Base-by-base conservation (phyloP, 2,888 invertebrate genomes). In the Cremastinae sp. region DNA sequence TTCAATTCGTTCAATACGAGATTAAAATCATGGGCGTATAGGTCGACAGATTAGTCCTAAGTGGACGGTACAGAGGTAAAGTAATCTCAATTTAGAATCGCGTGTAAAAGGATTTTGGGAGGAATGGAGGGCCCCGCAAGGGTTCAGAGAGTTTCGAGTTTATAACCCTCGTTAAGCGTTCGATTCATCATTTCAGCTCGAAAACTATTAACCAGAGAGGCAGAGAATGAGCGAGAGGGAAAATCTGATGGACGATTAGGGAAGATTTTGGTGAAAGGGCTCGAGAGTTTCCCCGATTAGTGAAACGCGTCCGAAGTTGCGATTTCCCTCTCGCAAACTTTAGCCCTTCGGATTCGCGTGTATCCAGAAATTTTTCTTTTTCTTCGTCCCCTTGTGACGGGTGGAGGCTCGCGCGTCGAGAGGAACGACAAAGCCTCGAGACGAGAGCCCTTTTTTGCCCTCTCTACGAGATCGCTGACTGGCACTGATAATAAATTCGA, bases 121-220 rank as follows among this genome's bases (percentile, higher is more conserved):
- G 28, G 55, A 22, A 28, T 5, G 28, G 5, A 5, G 28, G 28
- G 55, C 43, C 28, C 28, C 2, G 28, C 5, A 5, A 28, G 28
- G 28, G 28, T 28, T 28, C 28, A 28, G 28, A 28, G 28, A 28
- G 28, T 28, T 28, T 28, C 28, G 28, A 28, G 28, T 28, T 28
- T 28, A 28, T 28, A 47, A 69, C 73, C 80, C 81, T 81, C 81
- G 82, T 83, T 83, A 84, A 79, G 68, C 74, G 70, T 58, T 68
- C 81, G 74, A 84, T 84, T 83, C 81, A 81, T 83, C 84, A 82
- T 83, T 83, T 83, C 56, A 5, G 35, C 43, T 70, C 61, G 55
- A 68, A 77, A 78, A 81, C 78, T 81, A 77, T 78, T 77, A 28
- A 28, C 2, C 28, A 28, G 28, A 28, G 78, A 83, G 79, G 82